A percentile compares a stretch with the other conserved stretches of the same genome.
phyloP scores from a whole-genome alignment of 2,113 vertebrate species.

The Syngnathoides biaculeatus region DNA sequence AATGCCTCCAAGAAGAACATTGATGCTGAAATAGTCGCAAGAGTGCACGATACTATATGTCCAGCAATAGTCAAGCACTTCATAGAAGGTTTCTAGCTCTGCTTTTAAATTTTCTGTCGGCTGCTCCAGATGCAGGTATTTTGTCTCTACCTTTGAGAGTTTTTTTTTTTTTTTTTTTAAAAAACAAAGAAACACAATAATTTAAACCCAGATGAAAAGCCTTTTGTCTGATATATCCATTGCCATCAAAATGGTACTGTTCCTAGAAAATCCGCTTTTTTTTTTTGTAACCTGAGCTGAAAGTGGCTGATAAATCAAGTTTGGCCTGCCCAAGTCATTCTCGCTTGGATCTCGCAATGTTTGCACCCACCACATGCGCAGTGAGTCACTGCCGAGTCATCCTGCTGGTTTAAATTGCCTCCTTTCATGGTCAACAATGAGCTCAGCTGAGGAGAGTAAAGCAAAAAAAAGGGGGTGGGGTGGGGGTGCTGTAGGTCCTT shows the following conservation, averaged over 20 bases:
- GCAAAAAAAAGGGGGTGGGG: background rate
- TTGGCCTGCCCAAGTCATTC: slow-evolving; percentile 33
- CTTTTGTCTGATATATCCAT: background rate
- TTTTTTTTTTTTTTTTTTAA: background rate
- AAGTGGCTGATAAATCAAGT: slow-evolving; percentile 54
- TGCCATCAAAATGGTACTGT: background rate
- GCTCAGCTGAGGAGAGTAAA: slow-evolving; percentile 68
- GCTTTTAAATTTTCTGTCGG: background rate
- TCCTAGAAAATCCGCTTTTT: background rate
- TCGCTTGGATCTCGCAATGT: slow-evolving; percentile 53
- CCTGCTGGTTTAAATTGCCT: slow-evolving; percentile 72
- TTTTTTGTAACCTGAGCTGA: slow-evolving; percentile 52
- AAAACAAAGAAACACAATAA: background rate
- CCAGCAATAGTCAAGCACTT: background rate
- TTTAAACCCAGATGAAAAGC: slow-evolving; percentile 23
- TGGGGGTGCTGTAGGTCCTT: slow-evolving; percentile 53
- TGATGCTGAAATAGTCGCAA: background rate
- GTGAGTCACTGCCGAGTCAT: slow-evolving; percentile 71
- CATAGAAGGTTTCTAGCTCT: background rate
- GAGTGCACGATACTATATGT: background rate
- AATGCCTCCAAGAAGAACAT: background rate
- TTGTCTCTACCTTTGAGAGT: slow-evolving; percentile 22
- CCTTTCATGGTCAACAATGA: slow-evolving; percentile 79
- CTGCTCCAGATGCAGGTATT: background rate
- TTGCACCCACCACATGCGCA: slow-evolving; percentile 60